phyloP scores from a whole-genome alignment of 2,797 vertebrate species.

The Pipistrellus nathusii region DNA sequence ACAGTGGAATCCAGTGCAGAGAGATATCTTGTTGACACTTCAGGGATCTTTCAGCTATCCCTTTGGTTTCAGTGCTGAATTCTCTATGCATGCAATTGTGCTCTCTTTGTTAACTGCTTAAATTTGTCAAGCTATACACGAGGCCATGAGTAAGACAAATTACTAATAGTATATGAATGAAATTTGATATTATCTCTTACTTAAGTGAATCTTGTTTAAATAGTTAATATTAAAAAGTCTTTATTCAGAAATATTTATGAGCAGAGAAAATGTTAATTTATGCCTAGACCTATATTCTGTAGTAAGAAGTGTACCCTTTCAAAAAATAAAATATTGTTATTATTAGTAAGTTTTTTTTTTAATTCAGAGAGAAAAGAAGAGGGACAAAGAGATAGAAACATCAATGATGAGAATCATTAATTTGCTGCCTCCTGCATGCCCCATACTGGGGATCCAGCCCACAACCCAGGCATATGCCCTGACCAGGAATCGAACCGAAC shows the following conservation, averaged over 20 bases:
- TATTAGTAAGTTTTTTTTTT: too few species aligned
- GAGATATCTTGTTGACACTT: not conserved
- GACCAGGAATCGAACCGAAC: too few species aligned
- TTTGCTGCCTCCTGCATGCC: too few species aligned
- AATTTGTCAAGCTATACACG: not conserved
- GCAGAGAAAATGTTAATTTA: not conserved
- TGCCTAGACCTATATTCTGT: not conserved
- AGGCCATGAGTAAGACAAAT: not conserved
- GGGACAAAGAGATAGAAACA: too few species aligned
- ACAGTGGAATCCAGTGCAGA: not conserved
- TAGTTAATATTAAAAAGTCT: not conserved
- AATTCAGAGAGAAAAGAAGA: too few species aligned
- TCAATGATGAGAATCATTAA: too few species aligned
- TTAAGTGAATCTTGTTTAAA: conserved; percentile 30
- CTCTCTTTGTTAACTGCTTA: not conserved
- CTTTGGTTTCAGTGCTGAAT: not conserved
- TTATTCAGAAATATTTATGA: not conserved
- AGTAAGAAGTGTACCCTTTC: not conserved
- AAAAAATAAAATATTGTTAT: too few species aligned
- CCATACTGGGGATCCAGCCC: too few species aligned
- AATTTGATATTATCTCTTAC: not conserved
- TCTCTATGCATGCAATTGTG: not conserved
- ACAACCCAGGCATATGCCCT: too few species aligned
- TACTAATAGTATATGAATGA: not conserved
- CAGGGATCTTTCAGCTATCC: not conserved